These are phyloP conservation scores for Chionodraco myersi DNA, from an alignment of 2,113 vertebrate genomes.

Conservation along the genomic window DNA sequence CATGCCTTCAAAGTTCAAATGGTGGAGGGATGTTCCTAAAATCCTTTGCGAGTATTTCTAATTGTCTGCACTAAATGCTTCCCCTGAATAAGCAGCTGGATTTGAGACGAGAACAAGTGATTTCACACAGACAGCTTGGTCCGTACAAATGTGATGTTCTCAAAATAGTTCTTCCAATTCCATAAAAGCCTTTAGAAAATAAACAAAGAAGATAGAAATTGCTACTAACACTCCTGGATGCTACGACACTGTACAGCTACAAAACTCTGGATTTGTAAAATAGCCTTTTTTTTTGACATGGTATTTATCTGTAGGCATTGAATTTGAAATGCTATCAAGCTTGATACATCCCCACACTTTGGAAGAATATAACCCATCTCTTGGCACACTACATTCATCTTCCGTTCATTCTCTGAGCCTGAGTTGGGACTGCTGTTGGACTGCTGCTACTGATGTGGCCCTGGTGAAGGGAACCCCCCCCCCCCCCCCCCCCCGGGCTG, in stretches of 20 bases:
- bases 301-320: constrained; percentile 70
- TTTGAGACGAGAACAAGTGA: not conserved
- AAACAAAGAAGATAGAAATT: not conserved
- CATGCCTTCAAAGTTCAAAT: constrained; percentile 53
- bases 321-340: constrained; percentile 42
- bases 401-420: constrained; percentile 46
- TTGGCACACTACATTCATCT: constrained; percentile 52
- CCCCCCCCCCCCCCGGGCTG: constrained; percentile 26
- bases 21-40: constrained; percentile 24
- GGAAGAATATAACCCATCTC: constrained; percentile 34
- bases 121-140: constrained; percentile 2
- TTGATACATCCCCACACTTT: constrained; percentile 43
- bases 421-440: constrained; percentile 57
- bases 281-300: constrained; percentile 31
- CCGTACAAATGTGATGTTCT: constrained; percentile 37
- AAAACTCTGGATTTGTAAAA: constrained; percentile 56
- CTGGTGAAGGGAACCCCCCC: constrained; percentile 12
- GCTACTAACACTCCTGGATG: constrained; percentile 65
- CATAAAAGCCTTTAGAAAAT: constrained; percentile 41
- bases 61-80: constrained; percentile 53
- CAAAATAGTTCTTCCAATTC: constrained; percentile 55
- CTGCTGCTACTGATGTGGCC: constrained; percentile 61
- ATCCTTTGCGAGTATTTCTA: constrained; percentile 38
- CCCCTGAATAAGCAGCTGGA: constrained; percentile 37
- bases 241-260: constrained; percentile 49